Base-by-base conservation (phyloP, 1,140 invertebrate genomes). In the Drosophila melanica region DNA sequence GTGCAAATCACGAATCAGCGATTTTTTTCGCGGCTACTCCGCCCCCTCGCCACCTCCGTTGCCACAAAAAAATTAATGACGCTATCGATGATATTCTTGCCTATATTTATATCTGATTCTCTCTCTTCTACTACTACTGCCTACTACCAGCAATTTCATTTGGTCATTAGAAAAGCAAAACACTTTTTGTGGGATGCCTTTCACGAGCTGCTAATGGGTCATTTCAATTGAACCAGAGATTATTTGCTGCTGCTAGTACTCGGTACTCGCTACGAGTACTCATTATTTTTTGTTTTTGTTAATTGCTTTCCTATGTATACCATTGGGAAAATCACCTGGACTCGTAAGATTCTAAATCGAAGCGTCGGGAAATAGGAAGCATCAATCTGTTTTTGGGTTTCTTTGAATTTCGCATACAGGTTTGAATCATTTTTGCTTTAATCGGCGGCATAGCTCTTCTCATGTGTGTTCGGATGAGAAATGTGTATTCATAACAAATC, bases 121-220 rank as follows among this genome's bases (percentile, higher is more conserved):
- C 30, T 33, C 7, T n/a, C n/a, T n/a, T n/a, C n/a, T n/a, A n/a
- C n/a, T 9, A 10, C 44, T 23, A 30, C 23, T 30, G n/a, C 7
- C 20, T 47, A 18, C 39, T 20, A 45, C 23, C 53, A 20, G 10
- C 30, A 30, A 65, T 81, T 84, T 84, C 72, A 79, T 79, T 79
- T 79, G 84, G 80, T 84, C 80, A 72, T 45, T 59, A 54, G 41
- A 35, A 50, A 47, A 39, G 23, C 37, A 65, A 70, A 71, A 53
- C 66, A 81, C 30, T 54, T n/a, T 27, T 42, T 30, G 75, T 86
- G 70, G 75, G 82, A 77, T 89, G 84, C 75, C 62, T 45, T 87
- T 79, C 79, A 87, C 82, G 84, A 89, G 84, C 82, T 89, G 84
- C 72, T 87, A 89, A 87, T 87, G 82, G 82, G 82, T 89, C 82